Evolutionary conservation across 2,797 vertebrate genomes (phyloP), one percentile per base, ranked within the genome.

Genomic region (Anomalospiza imberbis): DNA sequence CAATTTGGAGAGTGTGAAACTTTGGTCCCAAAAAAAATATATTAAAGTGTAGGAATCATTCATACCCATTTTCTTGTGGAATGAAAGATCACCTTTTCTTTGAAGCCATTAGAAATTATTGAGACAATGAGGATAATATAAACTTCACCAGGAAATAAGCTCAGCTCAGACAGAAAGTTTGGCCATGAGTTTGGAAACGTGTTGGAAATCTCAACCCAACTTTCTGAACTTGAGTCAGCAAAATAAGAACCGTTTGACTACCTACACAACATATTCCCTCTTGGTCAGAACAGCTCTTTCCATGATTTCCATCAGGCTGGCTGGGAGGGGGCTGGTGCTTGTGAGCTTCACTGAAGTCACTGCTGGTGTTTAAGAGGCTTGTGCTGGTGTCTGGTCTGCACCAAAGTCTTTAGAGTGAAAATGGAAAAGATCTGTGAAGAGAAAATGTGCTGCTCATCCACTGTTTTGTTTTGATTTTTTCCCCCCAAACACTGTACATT

Each of bases 401-500:
- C 20, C 34, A 78, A 73, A 17, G 6, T 16, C 13, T 22, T 25
- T 47, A 55, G 45, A 74, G 7, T 72, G 28, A 75, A 81, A 88
- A 61, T 38, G 8, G 17, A 58, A 71, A 80, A 86, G 20, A 4
- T 80, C 7, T 48, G 4, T 11, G 8, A 22, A 76, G 13, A 20
- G 6, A n/a, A 19, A 75, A 28, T 83, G 34, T 88, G 7, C 62
- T 63, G 12, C 13, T 92, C 13, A 12, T 36, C 15, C 45, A 68
- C 7, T 21, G 5, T 11, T 77, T 54, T 31, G 6, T 7, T 68
- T 38, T n/a, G 16, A 9, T 38, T 28, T 40, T 50, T 21, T 18
- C 10, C 0, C 3, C 0, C 5, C 31, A 17, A 42, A 29, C 12
- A 16, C 8, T 73, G 31, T 13, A 54, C 1, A 28, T 25, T 47